Percentiles rank a stretch among this genome's conserved stretches.
Evolutionary conservation across 2,797 vertebrate genomes (phyloP).

Genomic region (Microcaecilia unicolor): DNA sequence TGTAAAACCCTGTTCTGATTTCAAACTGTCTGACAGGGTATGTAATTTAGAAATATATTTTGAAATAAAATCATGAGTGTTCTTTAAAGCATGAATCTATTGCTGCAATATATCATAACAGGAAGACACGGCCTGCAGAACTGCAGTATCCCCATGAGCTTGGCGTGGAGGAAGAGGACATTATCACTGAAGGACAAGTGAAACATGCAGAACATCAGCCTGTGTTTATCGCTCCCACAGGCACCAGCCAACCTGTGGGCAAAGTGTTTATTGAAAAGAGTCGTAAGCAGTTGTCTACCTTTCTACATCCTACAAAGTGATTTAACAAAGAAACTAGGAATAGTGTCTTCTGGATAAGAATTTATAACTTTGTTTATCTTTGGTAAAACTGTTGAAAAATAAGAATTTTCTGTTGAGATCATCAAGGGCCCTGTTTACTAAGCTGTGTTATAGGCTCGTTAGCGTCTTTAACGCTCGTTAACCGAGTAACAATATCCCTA

Average conservation of each 20-base stretch:
- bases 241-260: conserved; percentile 79
- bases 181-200: conserved; percentile 63
- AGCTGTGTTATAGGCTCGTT: too few species aligned
- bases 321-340: too few species aligned
- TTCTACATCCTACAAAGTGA: too few species aligned
- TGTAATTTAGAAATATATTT: not conserved
- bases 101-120: conserved; percentile 22
- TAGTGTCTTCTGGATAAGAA: too few species aligned
- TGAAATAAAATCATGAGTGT: not conserved
- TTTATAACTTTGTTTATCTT: too few species aligned
- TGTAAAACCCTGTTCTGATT: too few species aligned
- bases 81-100: conserved; percentile 3
- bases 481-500: too few species aligned
- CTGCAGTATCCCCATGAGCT: conserved; percentile 61
- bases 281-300: conserved; percentile 82
- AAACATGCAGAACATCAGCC: conserved; percentile 60
- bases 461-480: too few species aligned
- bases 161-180: conserved; percentile 83
- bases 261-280: conserved; percentile 89
- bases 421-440: too few species aligned
- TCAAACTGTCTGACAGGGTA: too few species aligned
- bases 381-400: too few species aligned
- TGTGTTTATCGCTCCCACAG: conserved; percentile 71
- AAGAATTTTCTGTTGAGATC: too few species aligned
- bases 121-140: conserved; percentile 64